Percentiles rank a stretch among this genome's conserved stretches.
phyloP scores from a whole-genome alignment of 2,797 vertebrate species.

The Eidolon dupreanum region DNA sequence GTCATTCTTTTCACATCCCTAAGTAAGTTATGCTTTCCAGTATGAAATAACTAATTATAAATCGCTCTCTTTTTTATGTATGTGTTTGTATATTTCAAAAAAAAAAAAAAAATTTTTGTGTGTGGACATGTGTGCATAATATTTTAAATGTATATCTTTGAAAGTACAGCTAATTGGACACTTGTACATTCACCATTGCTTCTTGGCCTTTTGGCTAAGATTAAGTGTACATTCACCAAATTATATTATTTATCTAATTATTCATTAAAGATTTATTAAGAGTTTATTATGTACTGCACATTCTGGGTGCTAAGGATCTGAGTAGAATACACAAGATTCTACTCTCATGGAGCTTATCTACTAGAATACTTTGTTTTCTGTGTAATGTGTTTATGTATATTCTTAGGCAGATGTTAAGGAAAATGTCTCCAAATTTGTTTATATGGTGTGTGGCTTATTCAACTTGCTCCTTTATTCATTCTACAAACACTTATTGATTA shows the following conservation, averaged over 20 bases:
- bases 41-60: not conserved
- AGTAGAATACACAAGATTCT: not conserved
- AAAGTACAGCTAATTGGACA: not conserved
- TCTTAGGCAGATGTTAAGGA: not conserved
- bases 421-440: not conserved
- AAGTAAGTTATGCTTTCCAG: not conserved
- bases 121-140: not conserved
- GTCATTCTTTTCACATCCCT: not conserved
- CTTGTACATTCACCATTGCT: not conserved
- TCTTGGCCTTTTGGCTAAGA: too few species aligned
- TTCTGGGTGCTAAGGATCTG: not conserved
- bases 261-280: not conserved
- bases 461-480: not conserved
- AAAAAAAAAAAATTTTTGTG: not conserved
- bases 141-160: constrained; percentile 21
- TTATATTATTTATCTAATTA: not conserved
- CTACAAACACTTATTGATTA: not conserved
- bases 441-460: not conserved
- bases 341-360: not conserved
- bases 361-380: constrained; percentile 10
- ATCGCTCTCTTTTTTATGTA: not conserved
- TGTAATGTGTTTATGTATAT: not conserved
- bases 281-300: not conserved
- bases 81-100: not conserved
- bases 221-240: not conserved